Percentiles rank a stretch among this genome's conserved stretches.
phyloP scores from a whole-genome alignment of 2,113 vertebrate genomes.

The Megalops atlanticus region DNA sequence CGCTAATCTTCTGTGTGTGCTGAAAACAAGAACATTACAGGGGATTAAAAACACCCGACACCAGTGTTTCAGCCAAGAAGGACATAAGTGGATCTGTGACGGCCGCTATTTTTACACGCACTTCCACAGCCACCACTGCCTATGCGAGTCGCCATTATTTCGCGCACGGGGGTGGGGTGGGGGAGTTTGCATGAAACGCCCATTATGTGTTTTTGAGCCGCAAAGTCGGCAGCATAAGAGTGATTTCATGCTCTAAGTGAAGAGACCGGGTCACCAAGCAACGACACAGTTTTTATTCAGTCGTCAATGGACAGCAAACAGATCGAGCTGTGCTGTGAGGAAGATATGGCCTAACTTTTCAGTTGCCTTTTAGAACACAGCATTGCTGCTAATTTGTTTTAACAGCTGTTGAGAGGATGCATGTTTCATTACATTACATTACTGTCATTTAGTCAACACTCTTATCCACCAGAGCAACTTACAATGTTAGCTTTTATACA shows the following conservation, averaged over 20 bases:
- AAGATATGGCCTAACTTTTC: no score
- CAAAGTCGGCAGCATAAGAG: background rate
- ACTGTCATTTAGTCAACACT: no score
- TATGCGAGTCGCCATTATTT: no score
- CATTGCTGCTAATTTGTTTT: background rate
- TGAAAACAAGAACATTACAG: slow-evolving; percentile 3
- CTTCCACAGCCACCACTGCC: no score
- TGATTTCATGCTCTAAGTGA: background rate
- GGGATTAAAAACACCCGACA: slow-evolving; percentile 1
- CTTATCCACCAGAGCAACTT: no score
- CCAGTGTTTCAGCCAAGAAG: background rate
- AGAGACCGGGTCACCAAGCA: background rate
- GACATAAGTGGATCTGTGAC: background rate
- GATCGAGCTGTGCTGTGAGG: background rate
- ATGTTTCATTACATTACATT: no score
- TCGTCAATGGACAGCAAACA: background rate
- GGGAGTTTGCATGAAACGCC: background rate
- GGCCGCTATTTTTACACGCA: background rate
- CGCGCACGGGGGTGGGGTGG: no score
- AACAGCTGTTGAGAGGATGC: background rate
- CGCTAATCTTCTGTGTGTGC: background rate
- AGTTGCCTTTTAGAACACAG: background rate
- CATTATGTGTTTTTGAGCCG: background rate
- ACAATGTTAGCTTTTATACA: no score
- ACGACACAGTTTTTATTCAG: background rate